phyloP scores from a whole-genome alignment of 2,888 invertebrate genomes.

The Nudaria mundana region DNA sequence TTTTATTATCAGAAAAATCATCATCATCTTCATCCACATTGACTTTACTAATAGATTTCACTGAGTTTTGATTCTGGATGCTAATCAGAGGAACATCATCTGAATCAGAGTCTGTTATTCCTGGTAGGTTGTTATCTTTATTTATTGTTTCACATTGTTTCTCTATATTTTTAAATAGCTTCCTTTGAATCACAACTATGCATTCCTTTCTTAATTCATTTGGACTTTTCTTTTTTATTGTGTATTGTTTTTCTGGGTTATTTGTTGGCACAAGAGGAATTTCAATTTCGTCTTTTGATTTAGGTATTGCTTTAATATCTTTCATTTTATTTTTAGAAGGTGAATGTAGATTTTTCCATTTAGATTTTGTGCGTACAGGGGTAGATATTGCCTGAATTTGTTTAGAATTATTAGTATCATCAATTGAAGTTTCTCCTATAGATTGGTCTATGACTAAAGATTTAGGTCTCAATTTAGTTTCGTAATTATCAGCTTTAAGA shows the following conservation, averaged over 20 bases:
- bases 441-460: too few species aligned
- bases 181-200: slow-evolving; percentile 67
- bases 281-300: neutral
- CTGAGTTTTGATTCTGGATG: slow-evolving; percentile 40
- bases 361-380: slow-evolving; percentile 33
- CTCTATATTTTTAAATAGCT: slow-evolving; percentile 50
- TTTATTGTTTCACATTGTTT: slow-evolving; percentile 10
- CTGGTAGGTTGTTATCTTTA: slow-evolving; percentile 23
- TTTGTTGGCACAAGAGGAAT: neutral
- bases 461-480: too few species aligned
- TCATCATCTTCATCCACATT: slow-evolving; percentile 34
- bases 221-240: slow-evolving; percentile 46
- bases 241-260: slow-evolving; percentile 12
- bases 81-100: slow-evolving; percentile 60
- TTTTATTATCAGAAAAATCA: slow-evolving; percentile 45
- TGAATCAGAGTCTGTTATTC: slow-evolving; percentile 60
- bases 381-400: slow-evolving; percentile 20
- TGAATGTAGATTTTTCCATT: slow-evolving; percentile 25
- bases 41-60: slow-evolving; percentile 1
- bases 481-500: too few species aligned
- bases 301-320: slow-evolving; percentile 5
- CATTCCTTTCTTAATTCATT: slow-evolving; percentile 70
- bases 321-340: slow-evolving; percentile 6
- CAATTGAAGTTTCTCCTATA: slow-evolving; percentile 5
- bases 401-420: neutral